Percentiles rank a stretch among this genome's conserved stretches.
Evolutionary conservation across 2,113 vertebrate species (phyloP).

Genomic region (Boulengeromyrus knoepffleri): DNA sequence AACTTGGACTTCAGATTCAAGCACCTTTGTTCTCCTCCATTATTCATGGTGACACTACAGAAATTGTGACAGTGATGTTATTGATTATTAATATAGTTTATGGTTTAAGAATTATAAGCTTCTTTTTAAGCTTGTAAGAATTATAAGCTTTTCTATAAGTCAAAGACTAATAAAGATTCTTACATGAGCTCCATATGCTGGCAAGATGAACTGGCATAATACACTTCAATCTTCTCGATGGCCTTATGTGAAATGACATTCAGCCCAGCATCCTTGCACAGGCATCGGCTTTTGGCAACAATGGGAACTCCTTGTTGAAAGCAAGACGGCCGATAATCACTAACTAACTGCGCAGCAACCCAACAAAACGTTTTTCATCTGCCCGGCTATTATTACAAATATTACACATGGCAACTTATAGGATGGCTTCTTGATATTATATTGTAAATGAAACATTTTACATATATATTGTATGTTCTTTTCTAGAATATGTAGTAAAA

Average conservation of each 20-base stretch:
- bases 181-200: neutral
- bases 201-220: neutral
- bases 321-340: neutral
- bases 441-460: neutral
- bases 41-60: slow-evolving; percentile 13
- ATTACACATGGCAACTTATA: neutral
- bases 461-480: neutral
- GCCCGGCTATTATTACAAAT: neutral
- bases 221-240: slow-evolving; percentile 18
- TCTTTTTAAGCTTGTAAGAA: neutral
- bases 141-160: neutral
- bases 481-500: neutral
- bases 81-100: neutral
- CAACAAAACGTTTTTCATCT: neutral
- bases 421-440: neutral
- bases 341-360: neutral
- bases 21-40: neutral
- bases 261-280: slow-evolving; percentile 9
- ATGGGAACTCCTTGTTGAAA: slow-evolving; percentile 3
- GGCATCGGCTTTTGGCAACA: neutral
- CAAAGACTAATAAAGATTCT: neutral
- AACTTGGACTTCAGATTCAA: slow-evolving; percentile 17
- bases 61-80: neutral
- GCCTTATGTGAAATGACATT: neutral
- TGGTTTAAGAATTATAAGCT: neutral